Conservation (phyloP, 2,113 vertebrate species). For the Antigone vipio region DNA sequence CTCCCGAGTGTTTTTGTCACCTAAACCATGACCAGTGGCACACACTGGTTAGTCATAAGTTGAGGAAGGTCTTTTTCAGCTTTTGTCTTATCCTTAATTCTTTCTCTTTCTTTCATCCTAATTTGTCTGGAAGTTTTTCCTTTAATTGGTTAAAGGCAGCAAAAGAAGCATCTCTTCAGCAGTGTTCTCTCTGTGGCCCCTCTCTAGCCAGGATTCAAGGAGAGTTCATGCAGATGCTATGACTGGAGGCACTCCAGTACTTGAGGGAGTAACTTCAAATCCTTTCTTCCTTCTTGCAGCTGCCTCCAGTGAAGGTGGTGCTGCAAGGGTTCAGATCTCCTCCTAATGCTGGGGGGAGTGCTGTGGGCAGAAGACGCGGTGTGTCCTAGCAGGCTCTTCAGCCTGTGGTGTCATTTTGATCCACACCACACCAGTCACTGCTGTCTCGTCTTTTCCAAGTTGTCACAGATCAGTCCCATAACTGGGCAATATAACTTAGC, state of each 20-base stretch:
- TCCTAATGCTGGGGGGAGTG: neutral
- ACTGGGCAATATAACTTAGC: neutral
- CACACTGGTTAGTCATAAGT: neutral
- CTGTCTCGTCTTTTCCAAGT: neutral
- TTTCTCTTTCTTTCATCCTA: neutral
- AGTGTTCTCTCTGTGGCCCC: neutral
- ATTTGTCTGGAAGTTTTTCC: neutral
- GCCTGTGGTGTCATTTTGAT: neutral
- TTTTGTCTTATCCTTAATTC: neutral
- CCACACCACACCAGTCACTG: neutral
- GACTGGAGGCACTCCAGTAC: neutral
- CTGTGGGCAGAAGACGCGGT: neutral
- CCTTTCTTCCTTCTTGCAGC: neutral
- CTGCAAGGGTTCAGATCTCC: neutral
- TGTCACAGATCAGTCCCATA: neutral
- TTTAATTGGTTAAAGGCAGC: neutral
- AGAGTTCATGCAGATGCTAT: neutral
- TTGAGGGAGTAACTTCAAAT: neutral
- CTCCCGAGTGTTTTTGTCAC: neutral
- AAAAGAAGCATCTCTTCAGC: neutral
- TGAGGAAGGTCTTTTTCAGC: neutral
- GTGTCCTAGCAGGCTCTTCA: neutral
- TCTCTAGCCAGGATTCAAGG: neutral
- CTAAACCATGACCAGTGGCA: neutral
- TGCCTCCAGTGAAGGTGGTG: neutral